A percentile compares a stretch with the other conserved stretches of the same genome.
These are phyloP conservation scores for Cricetomys ansorgei DNA, from an alignment of 2,113 vertebrate species.

Conservation along the genomic window DNA sequence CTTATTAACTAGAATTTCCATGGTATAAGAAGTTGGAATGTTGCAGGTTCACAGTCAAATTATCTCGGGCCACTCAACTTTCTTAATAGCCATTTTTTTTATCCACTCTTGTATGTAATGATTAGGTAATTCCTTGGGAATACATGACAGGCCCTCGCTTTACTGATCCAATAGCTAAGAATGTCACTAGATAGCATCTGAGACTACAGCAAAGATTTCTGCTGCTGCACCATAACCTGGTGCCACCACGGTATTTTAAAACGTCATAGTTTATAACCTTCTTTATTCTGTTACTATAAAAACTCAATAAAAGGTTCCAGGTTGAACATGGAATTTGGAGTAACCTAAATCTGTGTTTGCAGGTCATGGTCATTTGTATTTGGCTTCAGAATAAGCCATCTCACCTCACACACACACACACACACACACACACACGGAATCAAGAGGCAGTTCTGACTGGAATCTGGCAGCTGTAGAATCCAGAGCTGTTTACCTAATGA, in stretches of 20 bases:
- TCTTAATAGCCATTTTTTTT: too few relatives aligned
- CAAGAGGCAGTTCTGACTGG: neutral
- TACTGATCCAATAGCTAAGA: neutral
- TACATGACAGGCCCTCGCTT: neutral
- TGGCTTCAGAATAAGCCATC: neutral
- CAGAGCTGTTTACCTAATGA: neutral
- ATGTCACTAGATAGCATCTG: neutral
- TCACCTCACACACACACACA: neutral
- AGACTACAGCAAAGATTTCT: neutral
- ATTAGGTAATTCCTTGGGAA: neutral
- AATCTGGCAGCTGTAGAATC: neutral
- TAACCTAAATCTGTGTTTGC: neutral
- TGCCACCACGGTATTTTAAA: neutral
- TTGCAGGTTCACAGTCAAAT: too few relatives aligned
- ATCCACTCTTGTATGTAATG: neutral
- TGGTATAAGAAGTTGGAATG: too few relatives aligned
- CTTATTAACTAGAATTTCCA: too few relatives aligned
- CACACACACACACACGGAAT: rapidly evolving
- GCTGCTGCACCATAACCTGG: neutral
- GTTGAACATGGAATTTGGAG: neutral
- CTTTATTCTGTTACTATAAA: neutral
- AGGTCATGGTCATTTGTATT: neutral
- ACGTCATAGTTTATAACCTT: neutral
- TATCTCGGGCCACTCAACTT: too few relatives aligned
- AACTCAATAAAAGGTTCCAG: neutral